Base-by-base conservation (phyloP, 2,888 invertebrate species). In the Cantharis rustica region DNA sequence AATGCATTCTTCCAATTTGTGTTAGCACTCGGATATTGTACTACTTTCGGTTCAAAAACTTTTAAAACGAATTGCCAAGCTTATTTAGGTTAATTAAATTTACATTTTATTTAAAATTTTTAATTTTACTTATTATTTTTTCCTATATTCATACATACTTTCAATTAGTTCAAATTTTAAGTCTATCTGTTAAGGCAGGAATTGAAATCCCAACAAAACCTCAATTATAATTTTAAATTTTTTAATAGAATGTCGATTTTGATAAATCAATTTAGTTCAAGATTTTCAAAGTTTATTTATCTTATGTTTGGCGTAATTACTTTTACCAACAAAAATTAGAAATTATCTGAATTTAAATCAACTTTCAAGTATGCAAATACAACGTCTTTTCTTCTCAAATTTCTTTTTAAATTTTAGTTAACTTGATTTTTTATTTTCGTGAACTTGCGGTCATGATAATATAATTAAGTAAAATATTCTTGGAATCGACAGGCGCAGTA, bases 81-180 rank as follows among this genome's bases (percentile, higher is more conserved):
- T 80, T 80, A 80, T 80, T 79, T 77, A 79, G 79, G 80, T 83
- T 83, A 83, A 83, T 84, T 83, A 83, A 83, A 84, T 84, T 84
- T 82, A 82, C 84, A 84, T 80, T 78, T 81, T 76, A 83, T 83
- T 83, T 82, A 81, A 82, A 47, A 83, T 79, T 76, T 79, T 75
- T 70, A 80, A 79, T 80, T 79, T 79, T 80, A 80, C 79, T 31
- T 63, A 15, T 20, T 64, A 64, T 20, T 17, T 17, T 20, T 23
- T 20, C n/a, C n/a, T 47, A n/a, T n/a, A 7, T 47, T 13, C 3
- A 1, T 13, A 47, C n/a, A 1, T 5, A n/a, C 13, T 7, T n/a
- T n/a, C 9, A 47, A 4, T 47, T n/a, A n/a, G 7, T 7, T n/a
- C n/a, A 47, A 47, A 47, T 5, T n/a, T 31, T 47, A 13, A 47